Conservation (phyloP, 2,113 vertebrate genomes). For the Silurus glanis region DNA sequence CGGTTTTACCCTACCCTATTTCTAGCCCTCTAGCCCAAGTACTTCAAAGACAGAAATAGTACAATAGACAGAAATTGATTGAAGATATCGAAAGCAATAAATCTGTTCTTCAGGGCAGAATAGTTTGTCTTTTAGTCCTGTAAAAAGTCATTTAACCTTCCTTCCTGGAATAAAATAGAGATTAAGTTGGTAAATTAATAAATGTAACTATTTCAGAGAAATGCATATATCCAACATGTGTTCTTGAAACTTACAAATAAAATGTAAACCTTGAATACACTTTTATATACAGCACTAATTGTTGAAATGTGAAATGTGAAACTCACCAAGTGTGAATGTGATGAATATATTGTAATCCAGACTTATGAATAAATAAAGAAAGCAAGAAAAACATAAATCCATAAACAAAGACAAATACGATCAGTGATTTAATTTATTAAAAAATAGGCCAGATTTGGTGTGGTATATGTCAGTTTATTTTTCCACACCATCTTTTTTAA, state of each 20-base stretch:
- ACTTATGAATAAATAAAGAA: neutral
- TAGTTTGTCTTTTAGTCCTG: neutral
- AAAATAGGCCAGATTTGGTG: too few species aligned
- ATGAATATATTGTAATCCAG: neutral
- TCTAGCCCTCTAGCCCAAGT: neutral
- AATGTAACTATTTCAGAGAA: neutral
- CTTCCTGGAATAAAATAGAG: neutral
- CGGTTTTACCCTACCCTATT: neutral
- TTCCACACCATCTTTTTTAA: neutral
- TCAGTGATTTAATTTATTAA: neutral
- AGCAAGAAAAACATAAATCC: neutral
- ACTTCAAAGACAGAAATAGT: neutral
- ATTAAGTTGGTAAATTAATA: neutral
- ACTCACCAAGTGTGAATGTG: neutral
- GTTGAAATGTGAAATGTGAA: too few species aligned
- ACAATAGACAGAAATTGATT: neutral
- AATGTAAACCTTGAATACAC: neutral
- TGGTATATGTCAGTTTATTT: too few species aligned
- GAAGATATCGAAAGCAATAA: neutral
- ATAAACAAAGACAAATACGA: neutral
- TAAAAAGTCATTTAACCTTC: neutral
- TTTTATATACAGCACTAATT: neutral
- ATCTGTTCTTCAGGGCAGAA: neutral
- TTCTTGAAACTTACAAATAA: neutral
- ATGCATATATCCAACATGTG: neutral